These are phyloP conservation scores for Drosophila arawakana DNA, from an alignment of 1,140 invertebrate species.

Conservation along the genomic window DNA sequence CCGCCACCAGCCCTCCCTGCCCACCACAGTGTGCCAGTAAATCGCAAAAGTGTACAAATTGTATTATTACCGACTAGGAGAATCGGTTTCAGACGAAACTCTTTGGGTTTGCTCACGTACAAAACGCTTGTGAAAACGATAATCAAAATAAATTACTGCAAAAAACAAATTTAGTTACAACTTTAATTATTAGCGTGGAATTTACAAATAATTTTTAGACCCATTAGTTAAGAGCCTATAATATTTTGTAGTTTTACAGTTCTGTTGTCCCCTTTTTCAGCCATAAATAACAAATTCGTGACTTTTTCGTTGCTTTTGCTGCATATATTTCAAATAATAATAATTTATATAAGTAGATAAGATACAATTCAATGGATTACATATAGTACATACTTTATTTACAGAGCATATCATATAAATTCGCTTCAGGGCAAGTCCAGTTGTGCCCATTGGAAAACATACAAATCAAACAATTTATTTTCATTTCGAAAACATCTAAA, in stretches of 20 bases:
- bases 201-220: too few relatives aligned
- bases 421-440: slow-evolving; percentile 31
- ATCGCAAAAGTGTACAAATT: slow-evolving; percentile 18
- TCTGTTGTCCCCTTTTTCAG: not conserved
- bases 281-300: not conserved
- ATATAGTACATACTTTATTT: slow-evolving; percentile 40
- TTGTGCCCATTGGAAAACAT: slow-evolving; percentile 16
- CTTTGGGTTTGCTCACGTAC: not conserved
- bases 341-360: slow-evolving; percentile 51
- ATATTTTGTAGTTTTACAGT: too few relatives aligned
- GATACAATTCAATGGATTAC: slow-evolving; percentile 47
- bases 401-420: slow-evolving; percentile 39
- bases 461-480: slow-evolving; percentile 10
- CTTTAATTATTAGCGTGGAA: too few relatives aligned
- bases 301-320: slow-evolving; percentile 2
- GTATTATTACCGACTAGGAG: not conserved
- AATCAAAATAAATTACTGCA: slow-evolving; percentile 9
- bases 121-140: not conserved
- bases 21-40: slow-evolving; percentile 59
- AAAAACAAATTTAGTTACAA: not conserved
- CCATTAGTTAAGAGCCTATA: too few relatives aligned
- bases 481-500: slow-evolving; percentile 1
- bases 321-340: slow-evolving; percentile 50
- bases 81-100: slow-evolving; percentile 2
- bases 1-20: slow-evolving; percentile 57